Base-by-base conservation (phyloP, 2,888 invertebrate species). In the Nemoura dubitans region DNA sequence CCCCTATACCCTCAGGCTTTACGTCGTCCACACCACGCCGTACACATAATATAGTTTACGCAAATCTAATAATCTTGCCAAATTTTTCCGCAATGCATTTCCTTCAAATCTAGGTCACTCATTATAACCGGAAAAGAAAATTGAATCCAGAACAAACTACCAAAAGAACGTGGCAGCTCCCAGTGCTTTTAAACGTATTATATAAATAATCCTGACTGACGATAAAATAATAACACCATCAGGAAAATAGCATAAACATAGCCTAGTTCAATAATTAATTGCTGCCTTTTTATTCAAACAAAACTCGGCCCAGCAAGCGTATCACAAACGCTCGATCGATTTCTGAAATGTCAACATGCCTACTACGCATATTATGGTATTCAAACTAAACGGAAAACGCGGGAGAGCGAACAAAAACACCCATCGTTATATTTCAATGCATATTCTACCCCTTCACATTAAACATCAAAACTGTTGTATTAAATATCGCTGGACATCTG, bases 191-290 rank as follows among this genome's bases (percentile, higher is more conserved):
- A 81, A 81, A 6, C 30, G n/a, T 81, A 81, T n/a, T 81, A 81
- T 16, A 7, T 16, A 78, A 26, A 78, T 78, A 78, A 26, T 78
- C 30, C 28, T 16, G n/a, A 1, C 30, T 81, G 21, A 16, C 30
- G 28, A 81, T 81, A 29, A 81, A 81, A 81, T 81, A 81, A 81
- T 59, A 59, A 59, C 59, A 21, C 21, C 59, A 21, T 59, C 59
- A 59, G 16, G 16, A 59, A 10, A 59, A 10, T 59, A 59, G 59
- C 59, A 14, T 21, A 59, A 7, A 59, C 59, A 1, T 59, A 59
- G 21, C 21, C 59, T 59, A 59, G 59, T 59, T 59, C 21, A 59
- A 59, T 59, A 16, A 59, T 59, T 59, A 59, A 59, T 59, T 59
- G 10, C 1, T 59, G 59, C 59, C 59, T 59, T 59, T 59, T 7